Percentiles rank a stretch among this genome's conserved stretches.
Conservation (phyloP, 2,888 invertebrate genomes). For the Rhagonycha fulva region DNA sequence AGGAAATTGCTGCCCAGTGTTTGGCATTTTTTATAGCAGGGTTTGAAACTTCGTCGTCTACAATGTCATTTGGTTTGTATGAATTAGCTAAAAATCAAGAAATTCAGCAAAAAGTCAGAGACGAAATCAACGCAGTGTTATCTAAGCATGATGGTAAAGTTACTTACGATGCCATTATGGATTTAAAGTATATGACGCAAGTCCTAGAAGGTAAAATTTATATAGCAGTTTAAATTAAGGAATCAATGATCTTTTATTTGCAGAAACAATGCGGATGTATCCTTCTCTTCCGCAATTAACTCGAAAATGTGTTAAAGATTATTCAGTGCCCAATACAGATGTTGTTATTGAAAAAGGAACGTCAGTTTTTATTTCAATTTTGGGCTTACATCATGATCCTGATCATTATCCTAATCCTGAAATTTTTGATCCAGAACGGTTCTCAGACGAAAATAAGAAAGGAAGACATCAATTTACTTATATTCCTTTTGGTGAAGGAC, state of each 20-base stretch:
- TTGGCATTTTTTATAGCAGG: slow-evolving; percentile 57
- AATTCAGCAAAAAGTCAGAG: slow-evolving; percentile 53
- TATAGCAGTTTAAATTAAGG: neutral
- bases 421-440: slow-evolving; percentile 48
- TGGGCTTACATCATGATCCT: slow-evolving; percentile 44
- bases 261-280: slow-evolving; percentile 49
- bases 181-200: neutral
- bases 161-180: slow-evolving; percentile 47
- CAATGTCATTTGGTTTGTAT: slow-evolving; percentile 47
- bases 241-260: neutral
- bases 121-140: slow-evolving; percentile 48
- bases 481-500: slow-evolving; percentile 40
- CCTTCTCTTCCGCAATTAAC: slow-evolving; percentile 43
- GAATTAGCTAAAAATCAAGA: slow-evolving; percentile 42
- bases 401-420: slow-evolving; percentile 45
- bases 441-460: slow-evolving; percentile 36
- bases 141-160: slow-evolving; percentile 45
- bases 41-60: slow-evolving; percentile 56
- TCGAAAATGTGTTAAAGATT: slow-evolving; percentile 38
- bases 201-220: slow-evolving; percentile 48
- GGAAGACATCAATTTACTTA: slow-evolving; percentile 35
- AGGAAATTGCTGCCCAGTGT: slow-evolving; percentile 49
- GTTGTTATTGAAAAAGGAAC: slow-evolving; percentile 34
- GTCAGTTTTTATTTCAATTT: slow-evolving; percentile 36
- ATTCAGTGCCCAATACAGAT: slow-evolving; percentile 37